Base-by-base conservation (phyloP, 2,888 invertebrate genomes). In the Leptinotarsa juncta region DNA sequence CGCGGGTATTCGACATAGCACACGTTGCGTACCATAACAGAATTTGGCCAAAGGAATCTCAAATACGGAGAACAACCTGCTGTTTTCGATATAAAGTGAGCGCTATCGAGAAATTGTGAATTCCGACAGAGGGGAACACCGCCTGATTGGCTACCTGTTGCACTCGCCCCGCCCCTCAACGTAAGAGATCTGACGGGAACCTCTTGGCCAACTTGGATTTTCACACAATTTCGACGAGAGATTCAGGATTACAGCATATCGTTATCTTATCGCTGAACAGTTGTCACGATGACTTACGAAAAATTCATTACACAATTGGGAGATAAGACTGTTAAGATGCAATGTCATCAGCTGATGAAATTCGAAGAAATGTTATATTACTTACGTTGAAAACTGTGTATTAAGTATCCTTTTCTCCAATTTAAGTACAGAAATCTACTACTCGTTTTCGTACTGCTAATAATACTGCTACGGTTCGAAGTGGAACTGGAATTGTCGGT, bases 131-230 rank as follows among this genome's bases (percentile, higher is more conserved):
- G 78, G 78, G 75, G 70, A 77, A 75, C 70, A 74, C 78, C 67
- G 67, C 73, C 78, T 81, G 80, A 86, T 86, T 87, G 86, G 86
- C 85, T 86, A 86, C 86, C 85, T 86, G 86, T 87, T 86, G 87
- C 82, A 76, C 77, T 79, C 71, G 82, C 85, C 82, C 85, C 86
- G 86, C 86, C 86, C 83, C 81, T 77, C 84, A 79, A 82, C 83
- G 82, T 76, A 79, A 81, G 75, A 78, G 78, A 76, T 72, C 48
- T 51, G 49, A 62, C 50, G 26, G 42, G 32, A 32, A 71, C 67
- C n/a, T 60, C 69, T 57, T 69, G 57, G 69, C 69, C 69, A 69
- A 57, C 69, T 69, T 23, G 48, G 49, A 51, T 23, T 66, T 51
- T 68, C 55, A 32, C 53, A 68, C 55, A 68, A 14, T 16, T 49